Base-by-base conservation (phyloP, 2,113 vertebrate species). In the Laticauda laticaudata region DNA sequence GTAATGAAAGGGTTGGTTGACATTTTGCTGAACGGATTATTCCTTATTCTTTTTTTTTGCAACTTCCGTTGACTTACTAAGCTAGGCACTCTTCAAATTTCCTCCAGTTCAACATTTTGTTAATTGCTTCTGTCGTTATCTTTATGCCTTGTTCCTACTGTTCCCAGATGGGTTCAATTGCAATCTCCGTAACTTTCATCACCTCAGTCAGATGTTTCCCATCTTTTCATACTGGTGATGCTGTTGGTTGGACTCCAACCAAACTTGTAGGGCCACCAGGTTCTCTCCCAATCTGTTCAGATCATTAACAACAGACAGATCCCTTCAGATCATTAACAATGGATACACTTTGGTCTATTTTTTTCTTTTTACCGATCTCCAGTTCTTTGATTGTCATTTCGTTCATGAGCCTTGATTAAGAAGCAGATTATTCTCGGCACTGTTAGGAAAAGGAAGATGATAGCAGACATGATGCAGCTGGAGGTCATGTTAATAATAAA, bases 241-340 rank as follows among this genome's bases (percentile, higher is more conserved):
- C n/a, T 3, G 18, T 34, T 5, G n/a, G 64, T 14, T 75, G 64
- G 64, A 34, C n/a, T 20, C n/a, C 34, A 81, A 39, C 15, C 69
- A 81, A 81, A 9, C 9, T 81, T 39, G 3, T 9, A 81, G 34
- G 34, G 69, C 69, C 48, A 39, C 34, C 6, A 20, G 69, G n/a
- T 81, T 81, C 34, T 81, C n/a, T 34, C 15, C n/a, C 34, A 81
- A 81, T 81, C 69, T 81, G 69, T 81, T 95, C 92, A 94, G 87
- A 96, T 96, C 93, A 93, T 89, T 96, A 96, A 21, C 18, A 39
- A 92, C 64, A n/a, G 64, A 69, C 4, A 29, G 29, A 69, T n/a
- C 64, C 64, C 61, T 39, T 95, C 92, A 95, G 87, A 96, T 96
- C 92, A 94, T 81, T 96, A 96, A 39, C 34, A 39, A 92, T 81